phyloP scores from a whole-genome alignment of 2,797 vertebrate genomes.

The Pitangus sulphuratus region DNA sequence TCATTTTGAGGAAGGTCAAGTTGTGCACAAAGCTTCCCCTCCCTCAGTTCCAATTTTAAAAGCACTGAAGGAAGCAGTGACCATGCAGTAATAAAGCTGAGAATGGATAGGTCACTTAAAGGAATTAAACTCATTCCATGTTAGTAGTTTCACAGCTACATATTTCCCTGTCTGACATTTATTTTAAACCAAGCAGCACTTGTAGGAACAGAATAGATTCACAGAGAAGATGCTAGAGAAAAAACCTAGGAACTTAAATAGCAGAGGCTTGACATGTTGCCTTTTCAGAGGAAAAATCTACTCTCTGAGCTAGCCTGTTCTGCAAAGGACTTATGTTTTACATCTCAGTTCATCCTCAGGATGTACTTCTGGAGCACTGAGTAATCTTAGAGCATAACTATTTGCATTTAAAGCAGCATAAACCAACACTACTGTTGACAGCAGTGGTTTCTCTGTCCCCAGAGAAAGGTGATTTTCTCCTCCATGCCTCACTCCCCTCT shows the following conservation, averaged over 20 bases:
- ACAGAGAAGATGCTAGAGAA: background rate
- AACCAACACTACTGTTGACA: background rate
- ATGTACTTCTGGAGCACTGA: background rate
- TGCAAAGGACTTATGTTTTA: background rate
- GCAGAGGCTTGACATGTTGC: background rate
- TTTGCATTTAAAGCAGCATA: background rate
- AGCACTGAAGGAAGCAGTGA: background rate
- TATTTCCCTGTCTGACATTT: background rate
- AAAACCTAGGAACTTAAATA: background rate
- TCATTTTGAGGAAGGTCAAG: background rate
- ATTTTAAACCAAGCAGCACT: constrained; percentile 25
- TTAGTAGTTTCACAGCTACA: constrained; percentile 18
- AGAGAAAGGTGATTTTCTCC: background rate
- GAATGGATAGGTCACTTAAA: constrained; percentile 37
- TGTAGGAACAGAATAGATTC: background rate
- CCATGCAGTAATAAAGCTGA: constrained; percentile 25
- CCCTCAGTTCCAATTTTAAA: background rate
- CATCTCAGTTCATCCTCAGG: background rate
- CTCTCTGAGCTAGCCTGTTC: background rate
- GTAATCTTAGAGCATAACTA: background rate
- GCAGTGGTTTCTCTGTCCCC: background rate
- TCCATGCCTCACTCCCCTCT: fast-evolving
- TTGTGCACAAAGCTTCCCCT: background rate
- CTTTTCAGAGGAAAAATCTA: background rate
- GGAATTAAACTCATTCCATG: constrained; percentile 33